A percentile compares a stretch with the other conserved stretches of the same genome.
Evolutionary conservation across 2,888 invertebrate genomes (phyloP).

Genomic region (Oligia strigilis): DNA sequence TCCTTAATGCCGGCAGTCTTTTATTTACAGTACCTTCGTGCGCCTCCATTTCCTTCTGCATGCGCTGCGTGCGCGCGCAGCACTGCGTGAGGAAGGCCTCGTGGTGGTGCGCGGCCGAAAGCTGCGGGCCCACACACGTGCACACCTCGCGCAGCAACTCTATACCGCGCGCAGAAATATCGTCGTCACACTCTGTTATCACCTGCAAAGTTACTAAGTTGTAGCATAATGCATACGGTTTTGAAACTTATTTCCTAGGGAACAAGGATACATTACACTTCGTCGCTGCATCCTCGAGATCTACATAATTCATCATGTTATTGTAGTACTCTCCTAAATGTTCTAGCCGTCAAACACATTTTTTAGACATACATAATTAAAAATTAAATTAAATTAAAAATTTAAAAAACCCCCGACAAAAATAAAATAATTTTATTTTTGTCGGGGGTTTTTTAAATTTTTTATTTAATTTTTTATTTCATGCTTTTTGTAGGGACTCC

Average conservation of each 20-base stretch:
- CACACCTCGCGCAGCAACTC: constrained; percentile 97
- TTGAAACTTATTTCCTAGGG: neutral
- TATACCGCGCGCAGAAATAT: constrained; percentile 97
- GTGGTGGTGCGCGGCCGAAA: constrained; percentile 96
- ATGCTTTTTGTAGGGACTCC: too few species aligned
- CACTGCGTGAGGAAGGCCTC: constrained; percentile 98
- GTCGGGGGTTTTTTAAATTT: too few species aligned
- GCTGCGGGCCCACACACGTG: constrained; percentile 97
- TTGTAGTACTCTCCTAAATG: neutral
- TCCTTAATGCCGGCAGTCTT: neutral
- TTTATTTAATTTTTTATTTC: too few species aligned
- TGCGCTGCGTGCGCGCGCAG: constrained; percentile 96
- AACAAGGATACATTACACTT: neutral
- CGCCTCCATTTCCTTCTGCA: constrained; percentile 95
- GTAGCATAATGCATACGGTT: neutral
- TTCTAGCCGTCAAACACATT: neutral
- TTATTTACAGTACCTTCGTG: constrained; percentile 73
- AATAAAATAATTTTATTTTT: too few species aligned
- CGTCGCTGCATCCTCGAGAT: neutral
- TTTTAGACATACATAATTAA: neutral
- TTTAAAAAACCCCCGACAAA: too few species aligned
- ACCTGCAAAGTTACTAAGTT: constrained; percentile 88
- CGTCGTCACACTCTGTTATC: constrained; percentile 97
- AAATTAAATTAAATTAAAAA: too few species aligned
- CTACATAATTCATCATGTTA: neutral